These are phyloP conservation scores for Meteorus sp. DNA, from an alignment of 1,140 invertebrate genomes.

Conservation along the genomic window DNA sequence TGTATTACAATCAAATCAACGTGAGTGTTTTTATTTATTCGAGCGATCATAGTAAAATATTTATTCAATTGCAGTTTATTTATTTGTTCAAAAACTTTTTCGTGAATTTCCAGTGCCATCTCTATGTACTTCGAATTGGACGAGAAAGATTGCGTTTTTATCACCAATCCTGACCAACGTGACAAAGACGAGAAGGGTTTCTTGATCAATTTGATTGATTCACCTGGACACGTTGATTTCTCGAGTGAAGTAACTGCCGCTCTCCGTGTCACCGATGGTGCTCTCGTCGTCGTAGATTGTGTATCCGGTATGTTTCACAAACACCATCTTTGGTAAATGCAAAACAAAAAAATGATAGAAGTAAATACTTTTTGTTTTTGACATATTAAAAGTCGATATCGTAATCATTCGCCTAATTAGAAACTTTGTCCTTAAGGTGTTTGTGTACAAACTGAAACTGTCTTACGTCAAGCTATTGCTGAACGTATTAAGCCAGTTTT, in stretches of 20 bases:
- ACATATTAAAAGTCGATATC: neutral
- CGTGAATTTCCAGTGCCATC: constrained; percentile 75
- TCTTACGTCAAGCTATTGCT: constrained; percentile 97
- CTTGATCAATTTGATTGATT: constrained; percentile 99
- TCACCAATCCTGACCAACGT: constrained; percentile 84
- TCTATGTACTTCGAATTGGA: constrained; percentile 97
- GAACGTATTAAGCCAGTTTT: constrained; percentile 98
- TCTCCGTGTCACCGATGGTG: constrained; percentile 98
- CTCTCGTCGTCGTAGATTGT: constrained; percentile 98
- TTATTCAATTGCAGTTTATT: neutral
- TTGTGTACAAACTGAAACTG: constrained; percentile 99
- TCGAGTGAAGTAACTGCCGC: constrained; percentile 99
- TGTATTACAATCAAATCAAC: constrained; percentile 99
- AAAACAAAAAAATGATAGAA: neutral
- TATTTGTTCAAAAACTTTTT: no score
- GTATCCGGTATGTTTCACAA: constrained; percentile 79
- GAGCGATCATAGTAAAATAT: neutral
- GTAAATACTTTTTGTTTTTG: neutral
- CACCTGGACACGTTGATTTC: constrained; percentile 99
- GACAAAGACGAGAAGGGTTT: constrained; percentile 92
- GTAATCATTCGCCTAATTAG: constrained; percentile 12
- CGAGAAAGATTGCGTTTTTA: constrained; percentile 89
- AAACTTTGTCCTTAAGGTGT: constrained; percentile 73
- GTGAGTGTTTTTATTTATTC: constrained; percentile 65
- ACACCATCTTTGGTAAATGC: constrained; percentile 12